A percentile compares a stretch with the other conserved stretches of the same genome.
phyloP scores from a whole-genome alignment of 2,797 vertebrate species.

The Girardinus metallicus region DNA sequence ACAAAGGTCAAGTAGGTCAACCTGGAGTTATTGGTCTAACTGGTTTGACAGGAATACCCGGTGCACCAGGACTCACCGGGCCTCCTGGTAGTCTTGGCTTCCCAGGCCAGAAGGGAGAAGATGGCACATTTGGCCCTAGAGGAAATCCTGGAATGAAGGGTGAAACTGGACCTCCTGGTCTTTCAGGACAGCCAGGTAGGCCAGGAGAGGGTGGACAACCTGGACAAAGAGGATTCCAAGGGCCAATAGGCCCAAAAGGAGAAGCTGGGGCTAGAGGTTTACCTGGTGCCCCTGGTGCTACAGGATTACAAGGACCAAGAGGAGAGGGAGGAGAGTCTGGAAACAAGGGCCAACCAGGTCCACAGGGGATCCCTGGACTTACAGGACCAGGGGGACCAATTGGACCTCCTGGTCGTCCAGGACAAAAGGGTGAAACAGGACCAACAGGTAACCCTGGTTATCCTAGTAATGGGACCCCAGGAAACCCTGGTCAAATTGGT shows the following conservation, averaged over 20 bases:
- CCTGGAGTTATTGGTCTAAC: slow-evolving; percentile 87
- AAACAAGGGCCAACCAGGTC: slow-evolving; percentile 88
- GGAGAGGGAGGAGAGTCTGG: slow-evolving; percentile 88
- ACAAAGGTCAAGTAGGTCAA: slow-evolving; percentile 88
- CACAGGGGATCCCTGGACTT: slow-evolving; percentile 92
- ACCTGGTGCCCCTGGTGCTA: slow-evolving; percentile 84
- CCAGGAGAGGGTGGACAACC: slow-evolving; percentile 88
- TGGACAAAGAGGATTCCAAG: slow-evolving; percentile 89
- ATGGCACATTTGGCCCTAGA: slow-evolving; percentile 82
- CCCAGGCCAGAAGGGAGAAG: slow-evolving; percentile 91
- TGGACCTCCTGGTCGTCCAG: slow-evolving; percentile 91
- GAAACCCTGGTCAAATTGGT: slow-evolving; percentile 86
- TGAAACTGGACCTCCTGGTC: slow-evolving; percentile 87
- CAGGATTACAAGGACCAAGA: slow-evolving; percentile 86
- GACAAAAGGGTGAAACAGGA: slow-evolving; percentile 90
- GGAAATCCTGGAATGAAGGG: slow-evolving; percentile 89
- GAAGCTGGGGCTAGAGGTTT: slow-evolving; percentile 87
- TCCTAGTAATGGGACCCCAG: slow-evolving; percentile 89
- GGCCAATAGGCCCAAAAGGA: slow-evolving; percentile 90
- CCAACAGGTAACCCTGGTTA: slow-evolving; percentile 88
- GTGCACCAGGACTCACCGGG: slow-evolving; percentile 89
- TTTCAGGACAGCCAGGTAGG: slow-evolving; percentile 89
- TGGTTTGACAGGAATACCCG: slow-evolving; percentile 88
- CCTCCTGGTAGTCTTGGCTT: slow-evolving; percentile 88
- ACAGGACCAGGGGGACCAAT: slow-evolving; percentile 91